Base-by-base conservation (phyloP, 2,888 invertebrate genomes). In the Ophion costatus region DNA sequence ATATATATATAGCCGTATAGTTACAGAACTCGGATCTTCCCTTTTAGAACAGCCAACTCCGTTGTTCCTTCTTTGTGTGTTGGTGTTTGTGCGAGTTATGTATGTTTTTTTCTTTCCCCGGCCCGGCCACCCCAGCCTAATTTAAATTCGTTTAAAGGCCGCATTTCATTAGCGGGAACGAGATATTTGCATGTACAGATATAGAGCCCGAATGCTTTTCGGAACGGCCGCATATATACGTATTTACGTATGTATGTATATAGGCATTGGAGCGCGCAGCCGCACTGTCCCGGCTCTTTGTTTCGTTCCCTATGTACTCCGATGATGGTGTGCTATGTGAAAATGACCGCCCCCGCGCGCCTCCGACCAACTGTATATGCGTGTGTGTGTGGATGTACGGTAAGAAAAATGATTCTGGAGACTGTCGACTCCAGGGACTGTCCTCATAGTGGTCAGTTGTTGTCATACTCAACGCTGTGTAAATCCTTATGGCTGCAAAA, bases 121-220 rank as follows among this genome's bases (percentile, higher is more conserved):
- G 38, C 75, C 63, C 42, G 77, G 78, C 69, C 82, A 81, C 86
- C 86, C 83, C 86, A 84, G 81, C 79, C 87, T 88, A 88, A 90
- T 91, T 91, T 89, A 87, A 91, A 91, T 91, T 88, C 87, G 87
- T 89, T 91, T 89, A 89, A 90, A 90, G 87, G 87, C 87, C 87
- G 87, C 86, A 87, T 88, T 89, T 90, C 88, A 89, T 91, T 87
- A 87, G 86, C 84, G 63, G 67, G 64, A 81, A 82, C 71, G 79
- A 82, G 76, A 69, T 71, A 63, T 63, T 45, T 67, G 20, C 74
- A 76, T 51, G 51, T 70, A 70, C 45, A 59, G 38, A n/a, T 70
- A 57, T 80, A 73, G 71, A 82, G 82, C 81, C 80, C 79, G 14
- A 14, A 51, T 83, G 82, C 69, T 73, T 79, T 80, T 69, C 71